Evolutionary conservation across 92 coral and sea anemone species (phyloP).

Genomic region (Phymanthus crucifer): DNA sequence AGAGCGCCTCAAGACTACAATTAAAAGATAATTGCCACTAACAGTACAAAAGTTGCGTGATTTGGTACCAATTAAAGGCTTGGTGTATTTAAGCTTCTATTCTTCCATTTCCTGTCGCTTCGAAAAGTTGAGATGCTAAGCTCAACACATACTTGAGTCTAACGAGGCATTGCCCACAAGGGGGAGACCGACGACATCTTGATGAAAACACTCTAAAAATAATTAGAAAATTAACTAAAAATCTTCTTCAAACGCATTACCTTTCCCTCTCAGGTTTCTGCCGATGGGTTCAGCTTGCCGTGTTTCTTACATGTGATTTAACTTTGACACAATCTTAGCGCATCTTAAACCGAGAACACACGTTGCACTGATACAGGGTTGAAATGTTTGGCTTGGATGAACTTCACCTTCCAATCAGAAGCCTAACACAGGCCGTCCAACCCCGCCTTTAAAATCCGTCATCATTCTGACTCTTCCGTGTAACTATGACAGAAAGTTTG

Average conservation of each 20-base stretch:
- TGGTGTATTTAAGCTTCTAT: not conserved
- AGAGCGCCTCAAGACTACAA: not conserved
- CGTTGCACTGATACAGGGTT: not conserved
- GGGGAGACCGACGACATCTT: not conserved
- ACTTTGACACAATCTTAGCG: not conserved
- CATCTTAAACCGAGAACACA: not conserved
- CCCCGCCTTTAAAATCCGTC: too few relatives aligned
- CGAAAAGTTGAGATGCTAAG: not conserved
- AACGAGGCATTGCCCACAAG: constrained; percentile 1
- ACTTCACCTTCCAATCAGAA: not conserved
- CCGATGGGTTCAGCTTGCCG: not conserved
- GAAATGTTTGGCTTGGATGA: not conserved
- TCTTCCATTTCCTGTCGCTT: not conserved
- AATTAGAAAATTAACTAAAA: not conserved
- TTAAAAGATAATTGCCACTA: not conserved
- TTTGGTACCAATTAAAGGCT: not conserved
- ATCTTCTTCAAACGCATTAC: not conserved
- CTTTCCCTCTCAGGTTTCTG: not conserved
- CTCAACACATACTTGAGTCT: not conserved
- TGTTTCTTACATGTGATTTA: not conserved
- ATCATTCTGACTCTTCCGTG: too few relatives aligned
- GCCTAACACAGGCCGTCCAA: not conserved
- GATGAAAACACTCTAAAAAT: not conserved
- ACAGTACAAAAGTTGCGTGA: not conserved
- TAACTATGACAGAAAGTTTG: too few relatives aligned